These are phyloP conservation scores for Zaprionus obscuricornis DNA, from an alignment of 2,888 invertebrate genomes.

Conservation along the genomic window DNA sequence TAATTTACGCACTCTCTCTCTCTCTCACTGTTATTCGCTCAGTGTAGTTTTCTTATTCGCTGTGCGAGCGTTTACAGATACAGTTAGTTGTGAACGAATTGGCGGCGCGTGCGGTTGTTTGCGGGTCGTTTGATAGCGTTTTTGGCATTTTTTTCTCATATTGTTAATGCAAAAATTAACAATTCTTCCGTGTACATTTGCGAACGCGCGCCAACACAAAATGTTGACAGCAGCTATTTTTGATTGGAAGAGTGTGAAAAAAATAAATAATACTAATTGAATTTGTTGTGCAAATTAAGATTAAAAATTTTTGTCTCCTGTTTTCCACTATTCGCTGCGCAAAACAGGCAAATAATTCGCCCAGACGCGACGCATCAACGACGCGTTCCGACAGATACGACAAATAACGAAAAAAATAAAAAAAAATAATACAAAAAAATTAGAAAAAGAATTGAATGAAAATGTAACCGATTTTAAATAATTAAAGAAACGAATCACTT, in stretches of 20 bases:
- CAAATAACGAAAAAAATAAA: no score
- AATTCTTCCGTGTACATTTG: conserved; percentile 11
- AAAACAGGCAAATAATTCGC: conserved; percentile 33
- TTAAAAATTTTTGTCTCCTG: not conserved
- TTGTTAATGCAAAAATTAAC: conserved; percentile 32
- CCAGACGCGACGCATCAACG: conserved; percentile 43
- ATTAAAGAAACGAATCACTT: not conserved
- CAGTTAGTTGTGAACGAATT: conserved; percentile 51
- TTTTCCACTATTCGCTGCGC: conserved; percentile 20
- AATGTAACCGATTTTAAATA: conserved; percentile 5
- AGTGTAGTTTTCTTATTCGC: conserved; percentile 14
- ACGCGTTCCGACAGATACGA: conserved; percentile 36
- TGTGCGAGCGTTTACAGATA: conserved; percentile 25
- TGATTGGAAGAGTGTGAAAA: conserved; percentile 10
- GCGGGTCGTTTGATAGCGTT: not conserved
- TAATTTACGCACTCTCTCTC: conserved; percentile 3
- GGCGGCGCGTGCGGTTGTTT: conserved; percentile 19
- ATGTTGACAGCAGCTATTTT: conserved; percentile 8
- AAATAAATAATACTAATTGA: conserved; percentile 3
- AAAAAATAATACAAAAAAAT: conserved; percentile 7
- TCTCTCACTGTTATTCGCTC: not conserved
- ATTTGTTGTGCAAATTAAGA: conserved; percentile 5
- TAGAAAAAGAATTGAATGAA: conserved; percentile 1
- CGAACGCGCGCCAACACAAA: conserved; percentile 6
- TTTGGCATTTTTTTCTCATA: conserved; percentile 6